phyloP scores from a whole-genome alignment of 2,888 invertebrate genomes.

The Lithodes maja region DNA sequence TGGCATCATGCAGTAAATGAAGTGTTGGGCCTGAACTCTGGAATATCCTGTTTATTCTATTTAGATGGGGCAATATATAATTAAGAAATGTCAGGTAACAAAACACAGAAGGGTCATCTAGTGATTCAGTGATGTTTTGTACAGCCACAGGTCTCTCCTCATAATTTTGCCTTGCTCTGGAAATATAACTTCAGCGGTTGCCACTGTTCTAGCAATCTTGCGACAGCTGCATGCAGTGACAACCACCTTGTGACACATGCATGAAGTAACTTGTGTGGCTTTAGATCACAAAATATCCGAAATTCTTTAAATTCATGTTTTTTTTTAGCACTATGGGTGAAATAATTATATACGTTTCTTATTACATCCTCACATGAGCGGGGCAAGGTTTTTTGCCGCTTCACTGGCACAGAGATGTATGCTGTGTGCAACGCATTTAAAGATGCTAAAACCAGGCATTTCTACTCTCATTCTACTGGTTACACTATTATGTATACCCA shows the following conservation, averaged over 20 bases:
- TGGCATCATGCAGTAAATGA: too few species aligned
- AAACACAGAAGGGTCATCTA: too few species aligned
- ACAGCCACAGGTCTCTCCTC: too few species aligned
- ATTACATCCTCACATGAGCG: background rate
- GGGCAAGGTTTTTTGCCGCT: constrained; percentile 5
- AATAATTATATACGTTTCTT: background rate
- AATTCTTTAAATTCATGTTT: background rate
- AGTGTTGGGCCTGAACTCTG: too few species aligned
- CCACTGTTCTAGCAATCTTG: too few species aligned
- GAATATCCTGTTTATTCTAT: too few species aligned
- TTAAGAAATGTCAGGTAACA: too few species aligned
- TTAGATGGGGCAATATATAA: too few species aligned
- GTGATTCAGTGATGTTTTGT: too few species aligned
- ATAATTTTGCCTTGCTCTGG: background rate
- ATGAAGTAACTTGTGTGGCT: constrained; percentile 7
- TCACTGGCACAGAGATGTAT: background rate
- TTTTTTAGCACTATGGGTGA: background rate
- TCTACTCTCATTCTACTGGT: background rate
- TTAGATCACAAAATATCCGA: background rate
- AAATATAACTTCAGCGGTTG: too few species aligned
- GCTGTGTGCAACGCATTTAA: constrained; percentile 4
- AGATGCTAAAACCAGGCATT: background rate
- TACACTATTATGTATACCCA: background rate
- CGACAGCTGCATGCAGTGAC: too few species aligned
- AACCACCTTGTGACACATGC: background rate